phyloP scores from a whole-genome alignment of 2,113 vertebrate species.

The Coreoperca whiteheadi region DNA sequence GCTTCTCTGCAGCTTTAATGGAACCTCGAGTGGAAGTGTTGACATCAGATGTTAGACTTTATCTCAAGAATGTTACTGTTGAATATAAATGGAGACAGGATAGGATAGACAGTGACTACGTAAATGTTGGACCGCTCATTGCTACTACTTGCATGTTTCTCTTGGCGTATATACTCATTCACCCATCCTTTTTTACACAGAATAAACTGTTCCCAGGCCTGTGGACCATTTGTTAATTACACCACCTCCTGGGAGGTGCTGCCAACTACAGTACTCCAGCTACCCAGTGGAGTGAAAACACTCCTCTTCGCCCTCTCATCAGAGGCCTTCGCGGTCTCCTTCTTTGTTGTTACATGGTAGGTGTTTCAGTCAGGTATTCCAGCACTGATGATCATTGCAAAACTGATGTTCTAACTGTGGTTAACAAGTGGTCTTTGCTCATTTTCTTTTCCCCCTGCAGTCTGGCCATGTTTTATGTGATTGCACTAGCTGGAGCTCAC shows the following conservation, averaged over 20 bases:
- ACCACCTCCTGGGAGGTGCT: constrained; percentile 90
- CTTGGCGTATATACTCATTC: background rate
- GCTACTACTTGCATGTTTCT: background rate
- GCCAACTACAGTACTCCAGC: constrained; percentile 74
- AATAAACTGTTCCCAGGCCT: constrained; percentile 90
- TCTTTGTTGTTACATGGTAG: constrained; percentile 94
- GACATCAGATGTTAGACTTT: background rate
- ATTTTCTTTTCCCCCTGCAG: constrained; percentile 75
- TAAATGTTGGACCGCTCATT: background rate
- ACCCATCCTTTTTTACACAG: constrained; percentile 73
- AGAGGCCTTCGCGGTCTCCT: constrained; percentile 92
- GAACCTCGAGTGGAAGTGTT: background rate
- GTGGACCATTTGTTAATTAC: constrained; percentile 91
- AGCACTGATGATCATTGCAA: background rate
- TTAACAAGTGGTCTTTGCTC: background rate
- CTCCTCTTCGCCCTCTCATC: constrained; percentile 86
- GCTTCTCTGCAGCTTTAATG: background rate
- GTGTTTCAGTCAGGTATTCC: constrained; percentile 51
- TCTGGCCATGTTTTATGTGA: constrained; percentile 93
- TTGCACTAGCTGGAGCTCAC: constrained; percentile 93
- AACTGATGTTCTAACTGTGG: background rate
- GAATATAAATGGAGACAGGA: background rate
- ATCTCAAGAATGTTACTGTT: background rate
- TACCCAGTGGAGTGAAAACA: constrained; percentile 76
- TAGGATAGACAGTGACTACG: too few species aligned